These are phyloP conservation scores for Columba guinea DNA, from an alignment of 2,797 vertebrate species.

Conservation along the genomic window DNA sequence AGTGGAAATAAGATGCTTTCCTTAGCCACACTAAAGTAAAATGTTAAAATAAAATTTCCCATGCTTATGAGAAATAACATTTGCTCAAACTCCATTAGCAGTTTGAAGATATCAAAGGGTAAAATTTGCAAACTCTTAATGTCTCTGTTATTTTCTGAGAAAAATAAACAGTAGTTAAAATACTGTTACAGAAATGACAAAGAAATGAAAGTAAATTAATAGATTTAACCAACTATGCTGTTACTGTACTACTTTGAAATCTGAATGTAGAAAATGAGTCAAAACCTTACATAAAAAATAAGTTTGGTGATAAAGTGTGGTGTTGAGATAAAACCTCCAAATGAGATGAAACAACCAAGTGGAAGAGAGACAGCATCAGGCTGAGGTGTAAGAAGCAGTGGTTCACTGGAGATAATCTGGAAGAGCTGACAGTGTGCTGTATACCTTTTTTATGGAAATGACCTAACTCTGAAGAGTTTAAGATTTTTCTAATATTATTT, in stretches of 20 bases:
- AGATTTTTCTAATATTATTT: background rate
- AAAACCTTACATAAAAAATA: background rate
- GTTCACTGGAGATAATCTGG: background rate
- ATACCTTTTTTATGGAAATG: background rate
- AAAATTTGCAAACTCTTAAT: background rate
- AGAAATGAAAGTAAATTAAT: background rate
- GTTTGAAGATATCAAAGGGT: background rate
- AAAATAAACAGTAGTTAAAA: background rate
- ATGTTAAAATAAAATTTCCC: background rate
- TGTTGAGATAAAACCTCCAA: background rate
- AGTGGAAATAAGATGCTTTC: slow-evolving; percentile 14
- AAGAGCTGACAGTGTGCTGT: background rate
- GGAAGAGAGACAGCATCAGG: background rate
- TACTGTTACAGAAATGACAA: background rate
- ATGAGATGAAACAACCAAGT: background rate
- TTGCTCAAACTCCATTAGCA: background rate
- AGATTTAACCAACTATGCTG: background rate
- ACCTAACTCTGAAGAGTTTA: background rate
- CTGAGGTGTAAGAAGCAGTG: background rate
- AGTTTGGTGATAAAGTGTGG: background rate
- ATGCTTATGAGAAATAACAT: background rate
- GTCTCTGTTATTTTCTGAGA: background rate
- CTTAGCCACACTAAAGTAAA: background rate
- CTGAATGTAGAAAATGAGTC: background rate
- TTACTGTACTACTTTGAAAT: background rate